Evolutionary conservation across 2,113 vertebrate genomes (phyloP).

Genomic region (Macquaria ambigua): DNA sequence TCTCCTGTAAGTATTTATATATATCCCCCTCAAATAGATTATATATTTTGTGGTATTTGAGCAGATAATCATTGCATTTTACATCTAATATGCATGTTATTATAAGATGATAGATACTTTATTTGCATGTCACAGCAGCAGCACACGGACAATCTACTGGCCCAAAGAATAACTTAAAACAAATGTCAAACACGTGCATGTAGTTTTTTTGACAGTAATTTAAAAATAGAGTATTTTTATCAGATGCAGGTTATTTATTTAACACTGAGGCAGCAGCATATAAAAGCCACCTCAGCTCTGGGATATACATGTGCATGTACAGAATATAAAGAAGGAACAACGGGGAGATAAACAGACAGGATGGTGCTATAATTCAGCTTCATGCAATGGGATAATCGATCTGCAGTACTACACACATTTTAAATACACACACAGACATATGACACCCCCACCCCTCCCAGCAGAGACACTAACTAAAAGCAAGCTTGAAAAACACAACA

Average conservation of each 20-base stretch:
- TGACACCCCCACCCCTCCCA: background rate
- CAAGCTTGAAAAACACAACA: conserved; percentile 30
- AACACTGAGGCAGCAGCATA: background rate
- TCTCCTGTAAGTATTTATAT: too few relatives aligned
- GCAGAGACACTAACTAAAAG: conserved; percentile 36
- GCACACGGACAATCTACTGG: too few relatives aligned
- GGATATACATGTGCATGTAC: background rate
- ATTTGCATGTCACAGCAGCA: too few relatives aligned
- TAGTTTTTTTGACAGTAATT: background rate
- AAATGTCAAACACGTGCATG: too few relatives aligned
- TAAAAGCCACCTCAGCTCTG: background rate
- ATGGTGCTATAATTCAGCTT: background rate
- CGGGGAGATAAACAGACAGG: too few relatives aligned
- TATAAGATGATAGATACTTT: too few relatives aligned
- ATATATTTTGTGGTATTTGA: too few relatives aligned
- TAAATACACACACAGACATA: conserved; percentile 5
- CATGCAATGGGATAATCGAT: background rate
- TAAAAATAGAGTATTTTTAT: background rate
- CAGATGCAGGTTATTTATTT: background rate
- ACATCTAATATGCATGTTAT: too few relatives aligned
- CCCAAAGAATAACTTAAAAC: too few relatives aligned
- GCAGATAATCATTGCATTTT: too few relatives aligned
- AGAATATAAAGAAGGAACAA: conserved; percentile 24
- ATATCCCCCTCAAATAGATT: too few relatives aligned
- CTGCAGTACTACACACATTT: background rate